Evolutionary conservation across 2,888 invertebrate genomes (phyloP).

Genomic region (Camponotus fellah): DNA sequence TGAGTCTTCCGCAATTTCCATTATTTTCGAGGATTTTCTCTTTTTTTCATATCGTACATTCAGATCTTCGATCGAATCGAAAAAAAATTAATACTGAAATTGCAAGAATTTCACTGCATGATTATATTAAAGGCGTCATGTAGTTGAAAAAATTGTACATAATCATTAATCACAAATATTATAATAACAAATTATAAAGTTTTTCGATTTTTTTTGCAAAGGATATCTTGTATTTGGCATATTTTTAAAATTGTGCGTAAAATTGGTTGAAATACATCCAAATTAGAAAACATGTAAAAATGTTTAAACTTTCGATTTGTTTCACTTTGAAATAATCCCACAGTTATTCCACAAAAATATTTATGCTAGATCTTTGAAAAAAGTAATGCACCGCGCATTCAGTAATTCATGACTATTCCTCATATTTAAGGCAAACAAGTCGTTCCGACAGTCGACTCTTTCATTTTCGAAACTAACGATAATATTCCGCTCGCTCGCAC

Average conservation of each 20-base stretch:
- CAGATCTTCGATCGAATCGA: conserved; percentile 28
- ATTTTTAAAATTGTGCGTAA: background rate
- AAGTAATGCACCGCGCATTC: conserved; percentile 5
- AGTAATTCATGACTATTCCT: conserved; percentile 38
- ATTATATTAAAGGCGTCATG: background rate
- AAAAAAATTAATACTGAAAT: background rate
- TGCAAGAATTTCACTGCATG: background rate
- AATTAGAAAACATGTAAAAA: background rate
- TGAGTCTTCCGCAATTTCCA: conserved; percentile 64
- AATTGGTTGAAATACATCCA: background rate
- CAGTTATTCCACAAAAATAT: conserved; percentile 1
- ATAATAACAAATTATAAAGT: background rate
- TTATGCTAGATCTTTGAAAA: conserved; percentile 4
- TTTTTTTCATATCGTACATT: conserved; percentile 1
- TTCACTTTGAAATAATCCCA: background rate
- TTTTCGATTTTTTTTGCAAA: background rate
- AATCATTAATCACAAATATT: background rate
- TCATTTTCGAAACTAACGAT: conserved; percentile 54
- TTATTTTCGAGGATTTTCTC: conserved; percentile 64
- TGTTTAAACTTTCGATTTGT: background rate
- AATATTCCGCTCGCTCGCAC: conserved; percentile 34
- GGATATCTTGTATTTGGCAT: background rate
- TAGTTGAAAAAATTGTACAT: background rate
- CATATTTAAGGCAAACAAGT: conserved; percentile 35
- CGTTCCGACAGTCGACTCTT: conserved; percentile 28